Conservation (phyloP, 1,140 invertebrate species). For the Antheraea pernyi region DNA sequence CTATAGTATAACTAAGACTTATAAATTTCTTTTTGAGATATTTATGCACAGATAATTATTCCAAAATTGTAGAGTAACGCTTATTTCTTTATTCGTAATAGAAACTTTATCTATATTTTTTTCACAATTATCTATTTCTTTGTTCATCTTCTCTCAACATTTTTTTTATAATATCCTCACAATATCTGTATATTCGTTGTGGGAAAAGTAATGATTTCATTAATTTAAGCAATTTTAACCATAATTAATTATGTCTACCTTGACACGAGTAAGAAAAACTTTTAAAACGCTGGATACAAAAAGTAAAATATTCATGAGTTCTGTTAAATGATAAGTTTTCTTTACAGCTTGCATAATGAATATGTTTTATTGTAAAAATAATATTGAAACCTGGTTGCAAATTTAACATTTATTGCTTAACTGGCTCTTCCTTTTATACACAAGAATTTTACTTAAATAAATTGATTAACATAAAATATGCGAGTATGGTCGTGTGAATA, state of each 20-base stretch:
- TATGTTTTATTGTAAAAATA: neutral
- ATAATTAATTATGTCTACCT: neutral
- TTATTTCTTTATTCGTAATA: too few species aligned
- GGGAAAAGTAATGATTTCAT: too few species aligned
- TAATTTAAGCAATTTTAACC: too few species aligned
- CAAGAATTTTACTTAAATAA: neutral
- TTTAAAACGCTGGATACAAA: neutral
- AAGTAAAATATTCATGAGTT: neutral
- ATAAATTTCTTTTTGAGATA: too few species aligned
- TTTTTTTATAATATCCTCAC: too few species aligned
- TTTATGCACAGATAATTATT: too few species aligned
- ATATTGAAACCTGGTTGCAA: neutral
- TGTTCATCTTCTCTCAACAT: too few species aligned
- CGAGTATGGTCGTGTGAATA: neutral
- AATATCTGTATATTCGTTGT: too few species aligned
- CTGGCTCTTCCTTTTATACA: neutral
- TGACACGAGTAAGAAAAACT: neutral
- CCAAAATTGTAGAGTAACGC: too few species aligned
- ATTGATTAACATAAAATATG: slow-evolving; percentile 2
- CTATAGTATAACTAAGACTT: too few species aligned
- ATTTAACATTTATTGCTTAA: neutral
- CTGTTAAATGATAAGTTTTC: neutral
- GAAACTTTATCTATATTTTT: too few species aligned
- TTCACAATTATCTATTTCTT: too few species aligned
- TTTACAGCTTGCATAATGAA: neutral